phyloP scores from a whole-genome alignment of 1,140 invertebrate species.

The Drosophila burlai region DNA sequence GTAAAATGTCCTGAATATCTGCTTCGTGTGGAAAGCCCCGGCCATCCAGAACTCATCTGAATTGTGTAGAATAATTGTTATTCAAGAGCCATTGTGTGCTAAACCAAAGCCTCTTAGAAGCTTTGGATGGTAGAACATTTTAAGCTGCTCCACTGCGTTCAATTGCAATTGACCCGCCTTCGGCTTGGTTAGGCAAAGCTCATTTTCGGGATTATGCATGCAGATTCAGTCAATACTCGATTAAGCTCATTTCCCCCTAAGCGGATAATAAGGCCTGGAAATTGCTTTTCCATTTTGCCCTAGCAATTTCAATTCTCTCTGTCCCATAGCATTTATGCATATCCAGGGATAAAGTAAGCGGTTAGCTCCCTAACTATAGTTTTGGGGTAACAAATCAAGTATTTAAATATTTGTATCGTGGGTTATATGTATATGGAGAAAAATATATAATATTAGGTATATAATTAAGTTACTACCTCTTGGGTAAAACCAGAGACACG shows the following conservation, averaged over 20 bases:
- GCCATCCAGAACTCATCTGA: slow-evolving; percentile 15
- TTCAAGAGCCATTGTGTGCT: slow-evolving; percentile 22
- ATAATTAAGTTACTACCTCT: background rate
- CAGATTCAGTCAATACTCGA: slow-evolving; percentile 15
- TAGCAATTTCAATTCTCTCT: slow-evolving; percentile 1
- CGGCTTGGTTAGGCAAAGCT: slow-evolving; percentile 18
- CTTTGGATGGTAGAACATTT: slow-evolving; percentile 33
- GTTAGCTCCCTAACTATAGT: too few species aligned
- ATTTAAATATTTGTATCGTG: too few species aligned
- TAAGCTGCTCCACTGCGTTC: slow-evolving; percentile 39
- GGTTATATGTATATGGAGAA: background rate
- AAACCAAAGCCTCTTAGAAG: slow-evolving; percentile 43
- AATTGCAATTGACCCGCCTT: slow-evolving; percentile 40
- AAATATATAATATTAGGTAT: background rate
- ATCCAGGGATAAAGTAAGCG: background rate
- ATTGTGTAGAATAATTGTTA: slow-evolving; percentile 25
- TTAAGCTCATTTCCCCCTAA: background rate
- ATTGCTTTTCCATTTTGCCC: slow-evolving; percentile 2
- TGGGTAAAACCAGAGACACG: slow-evolving; percentile 22
- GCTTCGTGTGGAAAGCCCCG: background rate
- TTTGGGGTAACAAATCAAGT: background rate
- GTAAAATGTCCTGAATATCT: background rate
- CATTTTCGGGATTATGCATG: slow-evolving; percentile 28
- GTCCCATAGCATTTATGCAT: background rate
- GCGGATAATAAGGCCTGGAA: slow-evolving; percentile 3